A percentile compares a stretch with the other conserved stretches of the same genome.
Evolutionary conservation across 2,797 vertebrate genomes (phyloP).

Genomic region (Acipenser ruthenus): DNA sequence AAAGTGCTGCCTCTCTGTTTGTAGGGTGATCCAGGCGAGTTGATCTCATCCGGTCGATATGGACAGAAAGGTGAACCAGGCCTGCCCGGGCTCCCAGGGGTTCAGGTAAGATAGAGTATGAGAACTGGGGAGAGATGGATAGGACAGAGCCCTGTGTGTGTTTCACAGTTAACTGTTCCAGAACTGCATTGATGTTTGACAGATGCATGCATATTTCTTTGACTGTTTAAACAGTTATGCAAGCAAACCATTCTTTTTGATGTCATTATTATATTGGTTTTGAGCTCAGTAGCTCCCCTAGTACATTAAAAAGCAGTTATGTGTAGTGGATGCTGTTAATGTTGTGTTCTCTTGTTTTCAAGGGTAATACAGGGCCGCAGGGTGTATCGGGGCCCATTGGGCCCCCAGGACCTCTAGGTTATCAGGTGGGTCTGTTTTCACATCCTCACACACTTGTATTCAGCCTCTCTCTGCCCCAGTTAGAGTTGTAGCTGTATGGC

Average conservation of each 20-base stretch:
- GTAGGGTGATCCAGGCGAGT: slow-evolving; percentile 84
- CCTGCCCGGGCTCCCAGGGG: slow-evolving; percentile 76
- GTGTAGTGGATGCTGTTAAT: slow-evolving; percentile 7
- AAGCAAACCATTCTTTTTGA: too few relatives aligned
- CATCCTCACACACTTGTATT: not conserved
- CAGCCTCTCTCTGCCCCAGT: slow-evolving; percentile 6
- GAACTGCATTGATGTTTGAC: not conserved
- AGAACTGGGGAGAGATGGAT: not conserved
- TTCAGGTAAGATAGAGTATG: slow-evolving; percentile 61
- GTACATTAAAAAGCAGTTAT: too few relatives aligned
- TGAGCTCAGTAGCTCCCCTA: too few relatives aligned
- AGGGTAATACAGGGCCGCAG: slow-evolving; percentile 67
- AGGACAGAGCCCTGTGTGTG: not conserved
- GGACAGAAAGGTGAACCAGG: slow-evolving; percentile 73
- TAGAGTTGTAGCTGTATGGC: not conserved
- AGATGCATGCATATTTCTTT: too few relatives aligned
- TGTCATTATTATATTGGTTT: too few relatives aligned
- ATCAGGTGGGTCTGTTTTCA: slow-evolving; percentile 56
- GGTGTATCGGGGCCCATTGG: slow-evolving; percentile 73
- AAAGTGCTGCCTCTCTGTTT: slow-evolving; percentile 2
- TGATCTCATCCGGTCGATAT: slow-evolving; percentile 59
- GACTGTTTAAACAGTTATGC: too few relatives aligned
- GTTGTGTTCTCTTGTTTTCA: slow-evolving; percentile 13
- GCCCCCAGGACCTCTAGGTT: slow-evolving; percentile 73
- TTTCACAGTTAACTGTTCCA: too few relatives aligned